phyloP scores from a whole-genome alignment of 2,888 invertebrate species.

The Idaea straminata region DNA sequence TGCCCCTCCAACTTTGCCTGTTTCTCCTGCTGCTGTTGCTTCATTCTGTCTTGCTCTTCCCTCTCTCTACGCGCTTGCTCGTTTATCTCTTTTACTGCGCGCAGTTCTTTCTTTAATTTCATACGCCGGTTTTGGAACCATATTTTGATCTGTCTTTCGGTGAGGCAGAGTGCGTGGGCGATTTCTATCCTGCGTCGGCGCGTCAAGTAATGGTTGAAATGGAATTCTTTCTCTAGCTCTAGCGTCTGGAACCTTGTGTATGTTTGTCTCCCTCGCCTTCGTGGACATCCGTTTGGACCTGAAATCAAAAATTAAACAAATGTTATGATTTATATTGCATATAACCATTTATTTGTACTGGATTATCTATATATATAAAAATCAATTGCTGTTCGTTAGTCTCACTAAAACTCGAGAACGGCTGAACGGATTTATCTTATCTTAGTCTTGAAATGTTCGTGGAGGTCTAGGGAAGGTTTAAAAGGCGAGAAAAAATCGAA shows the following conservation, averaged over 20 bases:
- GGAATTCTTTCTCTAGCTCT: conserved; percentile 99
- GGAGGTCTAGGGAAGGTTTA: no score
- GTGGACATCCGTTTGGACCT: conserved; percentile 97
- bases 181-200: conserved; percentile 98
- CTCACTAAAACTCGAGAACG: no score
- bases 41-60: conserved; percentile 94
- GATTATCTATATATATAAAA: no score
- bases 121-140: conserved; percentile 98
- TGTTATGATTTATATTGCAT: conserved; percentile 21
- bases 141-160: conserved; percentile 98
- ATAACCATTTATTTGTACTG: conserved; percentile 30
- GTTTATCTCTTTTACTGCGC: conserved; percentile 96
- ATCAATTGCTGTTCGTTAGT: no score
- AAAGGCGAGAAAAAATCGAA: no score
- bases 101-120: conserved; percentile 97
- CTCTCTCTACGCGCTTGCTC: conserved; percentile 94
- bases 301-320: conserved; percentile 66
- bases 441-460: no score
- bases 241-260: conserved; percentile 99
- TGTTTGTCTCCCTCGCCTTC: conserved; percentile 96
- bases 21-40: conserved; percentile 93
- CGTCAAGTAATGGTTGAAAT: conserved; percentile 98
- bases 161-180: conserved; percentile 96
- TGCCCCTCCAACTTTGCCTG: conserved; percentile 88
- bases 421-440: no score